Evolutionary conservation across 2,113 vertebrate genomes (phyloP).

Genomic region (Cyprinodon brontotheroides): DNA sequence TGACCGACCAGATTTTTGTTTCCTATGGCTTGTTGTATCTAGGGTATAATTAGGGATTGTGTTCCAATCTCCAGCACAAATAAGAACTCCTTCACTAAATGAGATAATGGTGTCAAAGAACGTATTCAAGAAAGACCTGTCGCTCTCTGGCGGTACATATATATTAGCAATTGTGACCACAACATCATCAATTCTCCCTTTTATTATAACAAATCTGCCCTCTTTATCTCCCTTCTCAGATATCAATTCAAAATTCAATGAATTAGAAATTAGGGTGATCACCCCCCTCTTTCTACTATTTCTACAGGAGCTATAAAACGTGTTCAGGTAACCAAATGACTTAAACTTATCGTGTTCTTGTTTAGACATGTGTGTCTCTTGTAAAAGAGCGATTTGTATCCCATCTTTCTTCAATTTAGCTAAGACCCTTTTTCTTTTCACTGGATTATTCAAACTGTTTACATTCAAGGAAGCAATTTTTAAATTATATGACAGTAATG

Average conservation of each 20-base stretch:
- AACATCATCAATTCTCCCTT: not conserved
- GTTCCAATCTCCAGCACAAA: not conserved
- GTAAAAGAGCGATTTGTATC: no score
- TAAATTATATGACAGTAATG: not conserved
- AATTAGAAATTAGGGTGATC: not conserved
- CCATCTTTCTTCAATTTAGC: no score
- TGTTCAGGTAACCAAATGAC: not conserved
- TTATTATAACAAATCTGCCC: not conserved
- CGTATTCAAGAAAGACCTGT: not conserved
- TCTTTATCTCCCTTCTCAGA: not conserved
- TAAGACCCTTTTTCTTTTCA: no score
- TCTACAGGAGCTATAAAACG: not conserved
- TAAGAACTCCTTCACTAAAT: not conserved
- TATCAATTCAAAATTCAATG: not conserved
- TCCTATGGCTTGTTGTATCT: not conserved
- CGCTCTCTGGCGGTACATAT: not conserved
- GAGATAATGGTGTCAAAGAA: no score
- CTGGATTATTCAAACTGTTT: not conserved
- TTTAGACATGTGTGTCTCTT: no score
- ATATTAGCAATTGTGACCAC: not conserved
- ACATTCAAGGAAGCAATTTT: not conserved
- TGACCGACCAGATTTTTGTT: not conserved
- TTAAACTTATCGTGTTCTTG: not conserved
- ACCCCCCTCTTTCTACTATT: not conserved
- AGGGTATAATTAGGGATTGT: not conserved